Evolutionary conservation across 2,888 invertebrate species (phyloP), one percentile per base, ranked within the genome.

Genomic region (Tetragonula carbonaria): DNA sequence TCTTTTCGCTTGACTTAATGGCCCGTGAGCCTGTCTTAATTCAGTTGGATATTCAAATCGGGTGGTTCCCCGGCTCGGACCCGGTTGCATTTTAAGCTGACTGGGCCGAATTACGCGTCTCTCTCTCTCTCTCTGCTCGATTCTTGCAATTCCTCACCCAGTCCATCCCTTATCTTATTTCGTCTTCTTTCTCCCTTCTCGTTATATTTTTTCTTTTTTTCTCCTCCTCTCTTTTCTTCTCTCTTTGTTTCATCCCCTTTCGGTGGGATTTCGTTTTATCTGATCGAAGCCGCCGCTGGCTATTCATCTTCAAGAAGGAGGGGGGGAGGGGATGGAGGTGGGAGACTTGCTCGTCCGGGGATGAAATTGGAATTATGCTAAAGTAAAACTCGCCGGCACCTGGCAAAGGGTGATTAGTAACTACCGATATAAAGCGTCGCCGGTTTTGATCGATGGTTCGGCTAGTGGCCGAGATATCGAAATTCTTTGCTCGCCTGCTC

Each of bases 311-410:
- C 73, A 57, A 18, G 45, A 23, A n/a, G 11, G 66, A n/a, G 11
- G 66, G 28, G 38, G 45, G 6, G 6, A 38, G 45, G 2, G 45
- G 28, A 2, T 28, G 45, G 23, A 23, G 23, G 45, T 45, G 1
- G 45, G 74, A 57, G 53, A 11, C 21, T 78, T 78, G 89, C 81
- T 89, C 90, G 77, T 84, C 90, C 91, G 79, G 79, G 91, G 87
- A 88, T 92, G 91, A 92, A 93, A 93, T 92, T 93, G 91, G 90
- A 92, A 92, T 93, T 91, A 92, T 90, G 80, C 73, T 82, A 88
- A 82, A 88, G 80, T 57, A 80, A 77, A 72, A 72, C 66, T 77
- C 66, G 66, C 55, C 51, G 18, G 55, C 59, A 59, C 50, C 57
- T 16, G 28, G 51, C 38, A 53, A 66, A 45, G 28, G 85, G 84